These are phyloP conservation scores for Anser cygnoides DNA, from an alignment of 2,113 vertebrate species.

Conservation along the genomic window DNA sequence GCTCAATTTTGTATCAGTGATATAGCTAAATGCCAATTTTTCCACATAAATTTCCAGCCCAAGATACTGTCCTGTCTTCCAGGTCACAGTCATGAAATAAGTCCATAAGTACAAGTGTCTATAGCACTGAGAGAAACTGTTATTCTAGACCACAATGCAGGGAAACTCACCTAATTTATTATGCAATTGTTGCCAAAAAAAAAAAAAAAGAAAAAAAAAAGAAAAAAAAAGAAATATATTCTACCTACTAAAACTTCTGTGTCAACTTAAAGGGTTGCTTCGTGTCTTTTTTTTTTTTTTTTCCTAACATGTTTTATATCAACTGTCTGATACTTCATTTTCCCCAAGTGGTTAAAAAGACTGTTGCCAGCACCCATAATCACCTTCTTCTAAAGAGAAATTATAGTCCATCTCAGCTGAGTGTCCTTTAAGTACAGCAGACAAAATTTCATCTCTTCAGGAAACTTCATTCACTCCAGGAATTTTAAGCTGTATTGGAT, in stretches of 20 bases:
- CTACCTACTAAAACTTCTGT: background rate
- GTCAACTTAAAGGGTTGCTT: background rate
- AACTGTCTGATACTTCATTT: background rate
- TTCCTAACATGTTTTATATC: background rate
- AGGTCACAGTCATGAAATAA: background rate
- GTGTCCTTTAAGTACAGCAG: background rate
- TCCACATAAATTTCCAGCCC: background rate
- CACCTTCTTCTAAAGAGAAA: background rate
- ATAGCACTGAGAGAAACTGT: background rate
- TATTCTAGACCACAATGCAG: conserved; percentile 1
- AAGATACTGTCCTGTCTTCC: background rate
- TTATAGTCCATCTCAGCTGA: background rate
- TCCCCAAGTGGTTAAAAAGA: background rate
- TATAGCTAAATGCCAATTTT: background rate
- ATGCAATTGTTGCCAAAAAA: conserved; percentile 3
- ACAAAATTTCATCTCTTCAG: background rate
- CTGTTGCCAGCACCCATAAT: background rate
- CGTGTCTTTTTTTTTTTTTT: background rate
- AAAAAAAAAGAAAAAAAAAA: background rate
- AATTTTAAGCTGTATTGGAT: conserved; percentile 54
- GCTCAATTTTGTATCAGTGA: background rate
- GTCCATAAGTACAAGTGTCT: background rate
- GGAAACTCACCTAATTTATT: conserved; percentile 14
- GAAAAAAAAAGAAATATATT: too few species aligned
- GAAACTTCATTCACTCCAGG: background rate